phyloP scores from a whole-genome alignment of 1,140 invertebrate species.

The Elymnias hypermnestra region DNA sequence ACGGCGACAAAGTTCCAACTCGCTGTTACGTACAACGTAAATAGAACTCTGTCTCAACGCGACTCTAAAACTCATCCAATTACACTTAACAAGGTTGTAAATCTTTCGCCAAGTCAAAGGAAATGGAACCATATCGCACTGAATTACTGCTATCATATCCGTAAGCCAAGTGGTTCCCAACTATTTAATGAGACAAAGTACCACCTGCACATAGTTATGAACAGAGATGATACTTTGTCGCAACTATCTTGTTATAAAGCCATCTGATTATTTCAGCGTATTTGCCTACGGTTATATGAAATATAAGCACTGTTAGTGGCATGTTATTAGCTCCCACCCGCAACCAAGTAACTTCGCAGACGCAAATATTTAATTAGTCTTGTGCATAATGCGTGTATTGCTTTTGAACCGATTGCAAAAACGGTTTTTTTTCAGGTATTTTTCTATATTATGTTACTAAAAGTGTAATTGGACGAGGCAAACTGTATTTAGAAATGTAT shows the following conservation, averaged over 20 bases:
- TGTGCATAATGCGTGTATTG: too few relatives aligned
- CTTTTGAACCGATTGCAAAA: too few relatives aligned
- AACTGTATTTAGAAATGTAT: too few relatives aligned
- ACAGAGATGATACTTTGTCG: constrained; percentile 13
- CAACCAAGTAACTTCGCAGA: constrained; percentile 13
- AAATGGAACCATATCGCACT: constrained; percentile 21
- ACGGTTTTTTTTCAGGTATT: too few relatives aligned
- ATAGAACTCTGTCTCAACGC: constrained; percentile 23
- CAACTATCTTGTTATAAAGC: constrained; percentile 5
- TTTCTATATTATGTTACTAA: too few relatives aligned
- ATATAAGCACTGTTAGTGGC: constrained; percentile 13
- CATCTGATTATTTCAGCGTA: constrained; percentile 14
- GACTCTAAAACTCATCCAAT: constrained; percentile 28
- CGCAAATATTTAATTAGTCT: constrained; percentile 17
- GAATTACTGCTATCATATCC: constrained; percentile 19
- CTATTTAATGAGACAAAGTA: constrained; percentile 26
- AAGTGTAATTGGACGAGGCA: too few relatives aligned
- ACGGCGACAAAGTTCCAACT: constrained; percentile 25
- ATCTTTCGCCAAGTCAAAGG: constrained; percentile 25
- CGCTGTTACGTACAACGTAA: constrained; percentile 16
- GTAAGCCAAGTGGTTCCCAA: constrained; percentile 16
- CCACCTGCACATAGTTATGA: constrained; percentile 15
- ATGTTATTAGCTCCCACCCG: constrained; percentile 10
- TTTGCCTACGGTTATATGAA: constrained; percentile 2
- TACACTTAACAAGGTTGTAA: constrained; percentile 29